These are phyloP conservation scores for Glaucomys volans DNA, from an alignment of 2,113 vertebrate species.

Conservation along the genomic window DNA sequence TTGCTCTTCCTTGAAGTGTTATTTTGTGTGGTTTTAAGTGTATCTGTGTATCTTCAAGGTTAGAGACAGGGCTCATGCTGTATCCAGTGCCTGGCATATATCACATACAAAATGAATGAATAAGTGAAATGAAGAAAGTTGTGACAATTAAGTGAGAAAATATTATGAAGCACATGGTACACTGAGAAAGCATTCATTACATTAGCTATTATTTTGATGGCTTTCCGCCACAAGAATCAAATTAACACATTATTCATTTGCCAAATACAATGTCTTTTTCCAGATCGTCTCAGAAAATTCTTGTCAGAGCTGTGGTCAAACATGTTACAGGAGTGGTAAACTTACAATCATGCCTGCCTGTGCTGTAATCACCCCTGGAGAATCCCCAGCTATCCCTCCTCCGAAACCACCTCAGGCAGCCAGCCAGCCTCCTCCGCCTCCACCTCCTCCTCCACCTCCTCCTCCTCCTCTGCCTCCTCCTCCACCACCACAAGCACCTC, in stretches of 20 bases:
- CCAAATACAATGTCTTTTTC: constrained; percentile 50
- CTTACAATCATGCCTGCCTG: not conserved
- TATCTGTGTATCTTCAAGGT: not conserved
- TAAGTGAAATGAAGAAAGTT: not conserved
- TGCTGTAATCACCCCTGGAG: not conserved
- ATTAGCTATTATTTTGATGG: not conserved
- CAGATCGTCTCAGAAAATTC: constrained; percentile 74
- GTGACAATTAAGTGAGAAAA: constrained; percentile 49
- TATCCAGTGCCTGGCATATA: not conserved
- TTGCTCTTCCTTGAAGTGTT: not conserved
- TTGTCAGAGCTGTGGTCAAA: constrained; percentile 76
- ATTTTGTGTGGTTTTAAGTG: not conserved
- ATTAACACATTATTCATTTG: not conserved
- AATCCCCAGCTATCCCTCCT: rapidly evolving
- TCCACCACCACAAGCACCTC: constrained; percentile 71
- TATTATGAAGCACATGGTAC: not conserved
- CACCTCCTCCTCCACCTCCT: constrained; percentile 50
- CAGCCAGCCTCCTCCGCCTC: not conserved
- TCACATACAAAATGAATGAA: not conserved
- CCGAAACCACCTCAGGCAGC: not conserved
- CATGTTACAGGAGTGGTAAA: not conserved
- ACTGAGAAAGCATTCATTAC: not conserved
- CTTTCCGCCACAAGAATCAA: not conserved
- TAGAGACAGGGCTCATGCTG: not conserved
- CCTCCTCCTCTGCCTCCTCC: constrained; percentile 68